A percentile compares a stretch with the other conserved stretches of the same genome.
These are phyloP conservation scores for Eonycteris spelaea DNA, from an alignment of 2,113 vertebrate species.

Conservation along the genomic window DNA sequence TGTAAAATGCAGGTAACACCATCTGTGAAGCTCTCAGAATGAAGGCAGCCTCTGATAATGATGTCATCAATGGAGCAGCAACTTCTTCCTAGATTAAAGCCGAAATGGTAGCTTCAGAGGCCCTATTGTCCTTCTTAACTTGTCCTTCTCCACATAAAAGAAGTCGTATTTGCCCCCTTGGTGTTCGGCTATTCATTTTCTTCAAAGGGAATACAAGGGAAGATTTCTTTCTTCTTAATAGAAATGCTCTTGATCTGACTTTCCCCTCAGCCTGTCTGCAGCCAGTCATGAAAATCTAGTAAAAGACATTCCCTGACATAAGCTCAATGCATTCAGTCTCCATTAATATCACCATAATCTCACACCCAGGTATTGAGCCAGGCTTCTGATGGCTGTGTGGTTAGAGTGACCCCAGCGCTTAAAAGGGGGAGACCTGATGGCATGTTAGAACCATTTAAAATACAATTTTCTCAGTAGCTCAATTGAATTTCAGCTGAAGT, in stretches of 20 bases:
- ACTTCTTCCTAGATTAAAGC: conserved; percentile 34
- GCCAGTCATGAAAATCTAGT: conserved; percentile 28
- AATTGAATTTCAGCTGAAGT: background rate
- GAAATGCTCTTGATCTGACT: conserved; percentile 48
- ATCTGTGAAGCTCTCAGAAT: background rate
- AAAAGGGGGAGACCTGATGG: background rate
- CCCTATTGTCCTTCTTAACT: background rate
- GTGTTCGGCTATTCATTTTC: conserved; percentile 51
- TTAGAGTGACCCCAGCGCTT: background rate
- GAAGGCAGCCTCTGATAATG: background rate
- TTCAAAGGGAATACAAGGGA: conserved; percentile 39
- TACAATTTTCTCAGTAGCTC: background rate
- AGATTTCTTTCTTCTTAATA: conserved; percentile 34
- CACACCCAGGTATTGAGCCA: background rate
- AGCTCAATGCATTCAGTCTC: background rate
- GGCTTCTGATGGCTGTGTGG: background rate
- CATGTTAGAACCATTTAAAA: background rate
- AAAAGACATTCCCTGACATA: conserved; percentile 22
- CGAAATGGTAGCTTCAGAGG: background rate
- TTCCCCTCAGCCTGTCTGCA: background rate
- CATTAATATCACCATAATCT: background rate
- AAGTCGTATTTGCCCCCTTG: background rate
- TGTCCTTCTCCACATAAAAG: conserved; percentile 36
- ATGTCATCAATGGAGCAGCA: background rate
- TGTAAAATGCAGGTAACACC: background rate